Percentiles rank a stretch among this genome's conserved stretches.
These are phyloP conservation scores for Sanderia malayensis DNA, from an alignment of 30 jellyfish, hydroid and myxozoan genomes.

Conservation along the genomic window DNA sequence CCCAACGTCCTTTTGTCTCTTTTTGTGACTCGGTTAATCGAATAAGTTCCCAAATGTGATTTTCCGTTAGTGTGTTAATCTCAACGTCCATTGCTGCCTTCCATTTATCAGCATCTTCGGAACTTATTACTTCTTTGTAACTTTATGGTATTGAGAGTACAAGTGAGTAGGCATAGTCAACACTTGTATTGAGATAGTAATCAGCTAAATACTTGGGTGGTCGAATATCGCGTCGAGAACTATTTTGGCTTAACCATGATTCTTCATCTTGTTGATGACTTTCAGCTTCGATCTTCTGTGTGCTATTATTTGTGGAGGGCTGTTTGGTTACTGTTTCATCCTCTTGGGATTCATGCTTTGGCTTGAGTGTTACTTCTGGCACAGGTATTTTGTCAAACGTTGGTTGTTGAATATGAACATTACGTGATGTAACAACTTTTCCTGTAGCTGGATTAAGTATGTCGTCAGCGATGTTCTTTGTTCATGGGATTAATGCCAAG, in stretches of 20 bases:
- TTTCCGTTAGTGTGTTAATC: conserved; percentile 20
- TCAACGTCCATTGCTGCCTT: conserved; percentile 41
- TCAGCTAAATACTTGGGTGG: conserved; percentile 18
- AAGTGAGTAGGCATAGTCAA: conserved; percentile 31
- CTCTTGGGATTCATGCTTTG: not conserved
- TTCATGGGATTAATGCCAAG: conserved; percentile 19
- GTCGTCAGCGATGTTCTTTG: conserved; percentile 6
- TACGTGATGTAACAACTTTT: conserved; percentile 16
- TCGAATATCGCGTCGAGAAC: conserved; percentile 24
- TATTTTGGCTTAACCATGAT: too few species aligned
- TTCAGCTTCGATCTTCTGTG: not conserved
- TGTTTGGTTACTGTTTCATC: conserved; percentile 16
- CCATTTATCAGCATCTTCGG: conserved; percentile 44
- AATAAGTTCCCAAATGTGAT: conserved; percentile 18
- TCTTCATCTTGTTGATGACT: not conserved
- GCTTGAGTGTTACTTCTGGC: not conserved
- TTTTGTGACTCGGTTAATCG: conserved; percentile 8
- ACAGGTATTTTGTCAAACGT: conserved; percentile 4
- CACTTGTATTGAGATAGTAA: conserved; percentile 21
- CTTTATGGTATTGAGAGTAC: conserved; percentile 9
- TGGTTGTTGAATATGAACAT: conserved; percentile 13
- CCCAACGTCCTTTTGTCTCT: conserved; percentile 40
- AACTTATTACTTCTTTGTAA: conserved; percentile 26
- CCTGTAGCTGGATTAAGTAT: conserved; percentile 3
- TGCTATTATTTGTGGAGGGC: not conserved